Evolutionary conservation across 1,140 invertebrate species (phyloP), one percentile per base, ranked within the genome.

Genomic region (Scaptodrosophila lebanonensis): DNA sequence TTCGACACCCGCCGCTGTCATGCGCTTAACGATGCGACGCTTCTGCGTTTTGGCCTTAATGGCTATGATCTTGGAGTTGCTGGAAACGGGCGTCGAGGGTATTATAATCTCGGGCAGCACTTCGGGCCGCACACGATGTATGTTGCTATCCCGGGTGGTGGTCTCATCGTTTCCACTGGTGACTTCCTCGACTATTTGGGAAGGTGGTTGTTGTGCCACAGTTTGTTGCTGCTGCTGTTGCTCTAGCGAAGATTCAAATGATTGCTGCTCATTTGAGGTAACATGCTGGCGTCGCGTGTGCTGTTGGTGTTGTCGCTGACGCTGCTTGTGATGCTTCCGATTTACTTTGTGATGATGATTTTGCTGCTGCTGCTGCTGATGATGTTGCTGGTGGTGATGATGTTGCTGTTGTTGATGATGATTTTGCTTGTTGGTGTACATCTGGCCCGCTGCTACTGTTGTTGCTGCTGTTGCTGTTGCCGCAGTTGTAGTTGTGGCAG

Each of bases 1-100:
- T 73, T 85, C 72, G 0, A 86, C 83, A 1, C 73, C 65, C 0
- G 66, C 59, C 0, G 65, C 56, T 8, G 38, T 29, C 33, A 49
- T 27, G 1, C 69, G 42, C 11, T 85, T 77, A 7, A 33, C 40
- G 11, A 72, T 54, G 27, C 65, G 48, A 0, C 75, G 58, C 33
- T 85, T 85, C 22, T 72, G 58, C 13, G 70, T 68, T 38, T 86
- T 86, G 0, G 84, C 65, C 47, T 82, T 85, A n/a, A 85, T 85
- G 61, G 85, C 86, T 18, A 86, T 83, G 11, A 87, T 87, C 65
- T 87, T 87, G 2, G 85, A 87, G 33, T 87, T 84, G 18, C 73
- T 75, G 0, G 83, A 71, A 0, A 69, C 52, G 0, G 84, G 84
- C 6, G 86, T 86, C 7, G 85, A 85, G 12, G 84, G 85, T 44